phyloP scores from a whole-genome alignment of 2,113 vertebrate genomes.

The Hipposideros armiger region DNA sequence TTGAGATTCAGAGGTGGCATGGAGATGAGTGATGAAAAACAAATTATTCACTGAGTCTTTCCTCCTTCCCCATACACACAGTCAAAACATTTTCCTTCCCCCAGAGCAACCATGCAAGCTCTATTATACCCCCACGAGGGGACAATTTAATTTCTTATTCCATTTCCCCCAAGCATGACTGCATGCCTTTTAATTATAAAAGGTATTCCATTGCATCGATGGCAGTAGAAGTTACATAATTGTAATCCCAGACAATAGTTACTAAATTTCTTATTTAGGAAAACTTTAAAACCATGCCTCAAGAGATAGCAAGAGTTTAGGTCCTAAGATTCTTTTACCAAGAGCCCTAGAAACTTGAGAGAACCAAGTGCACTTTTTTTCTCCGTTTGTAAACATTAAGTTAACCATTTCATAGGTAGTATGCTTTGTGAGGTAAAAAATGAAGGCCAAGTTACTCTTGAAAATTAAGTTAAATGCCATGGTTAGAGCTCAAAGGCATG shows the following conservation, averaged over 20 bases:
- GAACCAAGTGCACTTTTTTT: not conserved
- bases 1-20: slow-evolving; percentile 53
- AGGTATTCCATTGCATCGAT: slow-evolving; percentile 25
- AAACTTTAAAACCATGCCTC: slow-evolving; percentile 34
- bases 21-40: slow-evolving; percentile 2
- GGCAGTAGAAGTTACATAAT: not conserved
- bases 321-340: slow-evolving; percentile 1
- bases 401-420: slow-evolving; percentile 31
- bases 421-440: slow-evolving; percentile 33
- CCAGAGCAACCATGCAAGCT: not conserved
- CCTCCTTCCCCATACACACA: not conserved
- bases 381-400: not conserved
- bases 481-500: not conserved
- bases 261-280: not conserved
- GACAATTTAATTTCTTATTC: slow-evolving; percentile 49
- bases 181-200: slow-evolving; percentile 28
- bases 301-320: slow-evolving; percentile 38
- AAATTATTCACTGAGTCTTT: slow-evolving; percentile 21
- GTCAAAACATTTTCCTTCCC: slow-evolving; percentile 15
- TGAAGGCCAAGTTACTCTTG: not conserved
- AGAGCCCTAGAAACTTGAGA: slow-evolving; percentile 16
- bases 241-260: not conserved
- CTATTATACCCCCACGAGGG: not conserved
- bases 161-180: slow-evolving; percentile 30
- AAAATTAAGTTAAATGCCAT: slow-evolving; percentile 33